Conservation (phyloP, 2,113 vertebrate species). For the Lampris megalopsis region DNA sequence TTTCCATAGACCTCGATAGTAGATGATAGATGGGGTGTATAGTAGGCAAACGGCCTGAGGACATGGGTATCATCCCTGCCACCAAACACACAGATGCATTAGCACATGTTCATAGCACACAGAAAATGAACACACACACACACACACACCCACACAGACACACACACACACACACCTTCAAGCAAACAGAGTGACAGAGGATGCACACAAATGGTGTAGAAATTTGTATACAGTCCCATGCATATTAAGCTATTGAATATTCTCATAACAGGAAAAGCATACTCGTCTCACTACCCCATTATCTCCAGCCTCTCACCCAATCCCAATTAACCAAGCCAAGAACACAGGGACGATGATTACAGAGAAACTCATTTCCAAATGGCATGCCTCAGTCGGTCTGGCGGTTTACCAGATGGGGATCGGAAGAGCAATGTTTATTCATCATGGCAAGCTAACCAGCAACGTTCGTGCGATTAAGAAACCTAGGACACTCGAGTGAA, state of each 20-base stretch:
- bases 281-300: conserved; percentile 25
- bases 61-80: neutral
- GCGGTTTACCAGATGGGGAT: conserved; percentile 44
- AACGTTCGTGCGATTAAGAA: conserved; percentile 49
- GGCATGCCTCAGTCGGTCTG: conserved; percentile 54
- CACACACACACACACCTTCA: neutral
- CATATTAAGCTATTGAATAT: neutral
- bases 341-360: conserved; percentile 44
- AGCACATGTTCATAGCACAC: too few relatives aligned
- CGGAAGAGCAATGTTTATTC: conserved; percentile 48
- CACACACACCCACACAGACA: too few relatives aligned
- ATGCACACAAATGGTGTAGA: neutral
- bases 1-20: conserved; percentile 23
- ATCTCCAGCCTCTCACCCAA: neutral
- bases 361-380: conserved; percentile 53
- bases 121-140: too few relatives aligned
- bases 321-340: conserved; percentile 51
- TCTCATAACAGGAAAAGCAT: neutral
- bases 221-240: conserved; percentile 9
- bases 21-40: conserved; percentile 32
- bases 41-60: neutral
- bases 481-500: conserved; percentile 51
- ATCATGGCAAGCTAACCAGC: conserved; percentile 48
- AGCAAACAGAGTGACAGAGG: neutral
- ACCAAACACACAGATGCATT: neutral